Conservation (phyloP, 2,888 invertebrate genomes). For the Tinea semifulvella region DNA sequence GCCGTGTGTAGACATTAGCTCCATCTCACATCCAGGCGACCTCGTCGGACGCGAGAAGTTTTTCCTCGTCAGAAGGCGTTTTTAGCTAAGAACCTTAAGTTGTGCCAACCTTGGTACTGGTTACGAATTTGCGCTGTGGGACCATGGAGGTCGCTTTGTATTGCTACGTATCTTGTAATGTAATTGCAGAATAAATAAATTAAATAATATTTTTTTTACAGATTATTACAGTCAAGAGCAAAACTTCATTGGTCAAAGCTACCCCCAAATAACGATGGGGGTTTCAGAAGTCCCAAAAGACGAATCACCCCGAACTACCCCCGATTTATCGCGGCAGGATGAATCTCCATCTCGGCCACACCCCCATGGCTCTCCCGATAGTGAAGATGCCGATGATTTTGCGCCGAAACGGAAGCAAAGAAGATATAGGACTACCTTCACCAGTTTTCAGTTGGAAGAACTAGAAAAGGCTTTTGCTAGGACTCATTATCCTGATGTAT, state of each 20-base stretch:
- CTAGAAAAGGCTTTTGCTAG: conserved; percentile 96
- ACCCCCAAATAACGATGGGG: conserved; percentile 34
- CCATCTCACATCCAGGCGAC: too few relatives aligned
- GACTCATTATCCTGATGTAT: conserved; percentile 98
- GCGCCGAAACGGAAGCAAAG: conserved; percentile 90
- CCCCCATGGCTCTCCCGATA: conserved; percentile 67
- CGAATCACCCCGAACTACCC: conserved; percentile 54
- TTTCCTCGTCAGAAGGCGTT: too few relatives aligned
- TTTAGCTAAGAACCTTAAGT: too few relatives aligned
- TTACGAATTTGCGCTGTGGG: too few relatives aligned
- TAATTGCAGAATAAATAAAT: too few relatives aligned
- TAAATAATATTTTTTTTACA: conserved; percentile 29
- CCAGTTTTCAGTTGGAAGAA: conserved; percentile 94
- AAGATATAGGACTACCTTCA: conserved; percentile 92
- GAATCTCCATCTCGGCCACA: conserved; percentile 50
- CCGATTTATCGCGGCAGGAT: conserved; percentile 46
- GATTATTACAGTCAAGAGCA: conserved; percentile 50
- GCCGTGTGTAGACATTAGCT: too few relatives aligned
- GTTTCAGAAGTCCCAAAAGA: conserved; percentile 46
- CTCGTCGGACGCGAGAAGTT: too few relatives aligned
- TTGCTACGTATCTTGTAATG: too few relatives aligned
- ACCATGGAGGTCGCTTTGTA: too few relatives aligned
- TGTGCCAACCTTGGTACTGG: too few relatives aligned
- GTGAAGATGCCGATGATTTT: conserved; percentile 79
- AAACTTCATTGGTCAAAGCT: conserved; percentile 35